Conservation (phyloP, 2,888 invertebrate genomes). For the Sinopyrophorus schimmeli region DNA sequence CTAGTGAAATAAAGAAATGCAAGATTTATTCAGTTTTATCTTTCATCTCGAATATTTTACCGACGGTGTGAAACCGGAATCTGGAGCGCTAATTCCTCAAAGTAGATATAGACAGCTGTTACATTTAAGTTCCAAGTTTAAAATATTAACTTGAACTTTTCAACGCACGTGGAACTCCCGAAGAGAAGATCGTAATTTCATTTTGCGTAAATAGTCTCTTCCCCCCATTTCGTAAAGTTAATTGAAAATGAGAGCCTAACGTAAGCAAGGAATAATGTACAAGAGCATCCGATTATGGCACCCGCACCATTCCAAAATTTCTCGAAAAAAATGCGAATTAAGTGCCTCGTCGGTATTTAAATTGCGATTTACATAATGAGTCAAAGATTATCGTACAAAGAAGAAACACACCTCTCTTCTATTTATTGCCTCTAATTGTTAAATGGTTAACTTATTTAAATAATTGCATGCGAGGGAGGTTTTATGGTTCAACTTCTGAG, state of each 20-base stretch:
- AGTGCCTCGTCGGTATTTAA: too few species aligned
- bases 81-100: constrained; percentile 33
- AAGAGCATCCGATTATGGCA: neutral
- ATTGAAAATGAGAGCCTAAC: constrained; percentile 25
- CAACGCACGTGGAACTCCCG: constrained; percentile 29
- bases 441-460: neutral
- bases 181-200: constrained; percentile 38
- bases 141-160: constrained; percentile 40
- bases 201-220: constrained; percentile 26
- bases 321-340: neutral
- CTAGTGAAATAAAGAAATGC: constrained; percentile 6
- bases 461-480: constrained; percentile 8
- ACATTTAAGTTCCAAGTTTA: constrained; percentile 36
- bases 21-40: constrained; percentile 18
- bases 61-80: constrained; percentile 28
- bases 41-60: constrained; percentile 9
- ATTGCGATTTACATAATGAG: too few species aligned
- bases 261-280: too few species aligned
- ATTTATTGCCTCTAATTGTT: too few species aligned
- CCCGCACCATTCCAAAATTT: neutral
- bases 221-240: constrained; percentile 18
- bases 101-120: constrained; percentile 39
- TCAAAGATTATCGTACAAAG: too few species aligned
- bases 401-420: too few species aligned
- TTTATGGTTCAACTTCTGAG: neutral